These are phyloP conservation scores for Leucoraja erinaceus DNA, from an alignment of 2,113 vertebrate species.

Conservation along the genomic window DNA sequence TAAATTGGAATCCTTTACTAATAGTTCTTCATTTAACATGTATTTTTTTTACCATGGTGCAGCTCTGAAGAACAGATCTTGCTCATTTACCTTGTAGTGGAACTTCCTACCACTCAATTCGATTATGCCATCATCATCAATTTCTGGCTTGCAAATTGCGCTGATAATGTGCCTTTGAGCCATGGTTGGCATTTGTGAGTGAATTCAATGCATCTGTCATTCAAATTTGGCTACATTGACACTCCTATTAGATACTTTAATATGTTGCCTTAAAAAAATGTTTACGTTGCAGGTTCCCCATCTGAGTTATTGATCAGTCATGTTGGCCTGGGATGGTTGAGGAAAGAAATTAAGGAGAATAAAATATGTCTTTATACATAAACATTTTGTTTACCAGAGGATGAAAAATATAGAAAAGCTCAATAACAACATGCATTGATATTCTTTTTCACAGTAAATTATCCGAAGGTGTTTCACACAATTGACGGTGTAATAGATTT, in stretches of 20 bases:
- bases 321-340: background rate
- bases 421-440: background rate
- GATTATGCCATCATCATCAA: background rate
- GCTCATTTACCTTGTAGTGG: background rate
- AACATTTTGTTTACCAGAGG: background rate
- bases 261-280: background rate
- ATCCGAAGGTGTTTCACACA: background rate
- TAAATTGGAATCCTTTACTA: background rate
- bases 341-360: background rate
- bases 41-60: background rate
- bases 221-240: background rate
- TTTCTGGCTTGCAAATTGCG: background rate
- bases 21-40: background rate
- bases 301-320: background rate
- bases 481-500: background rate
- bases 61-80: background rate
- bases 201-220: background rate
- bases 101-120: background rate
- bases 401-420: background rate
- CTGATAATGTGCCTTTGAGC: no score
- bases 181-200: background rate
- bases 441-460: background rate
- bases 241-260: background rate
- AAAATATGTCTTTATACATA: background rate
- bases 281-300: background rate